These are phyloP conservation scores for Elymnias hypermnestra DNA, from an alignment of 1,140 invertebrate species.

Conservation along the genomic window DNA sequence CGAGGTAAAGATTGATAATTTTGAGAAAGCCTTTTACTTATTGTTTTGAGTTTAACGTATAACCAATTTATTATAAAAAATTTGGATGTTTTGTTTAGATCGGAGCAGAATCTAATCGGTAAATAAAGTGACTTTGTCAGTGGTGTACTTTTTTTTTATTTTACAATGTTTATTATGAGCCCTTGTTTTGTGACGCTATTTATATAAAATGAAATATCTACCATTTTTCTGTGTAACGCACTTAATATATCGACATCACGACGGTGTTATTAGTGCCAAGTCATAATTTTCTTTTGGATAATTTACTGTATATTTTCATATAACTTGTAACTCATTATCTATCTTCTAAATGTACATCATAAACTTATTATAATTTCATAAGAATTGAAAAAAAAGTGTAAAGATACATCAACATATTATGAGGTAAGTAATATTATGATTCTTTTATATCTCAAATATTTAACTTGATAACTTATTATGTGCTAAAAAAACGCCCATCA, in stretches of 20 bases:
- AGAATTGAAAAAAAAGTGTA: no score
- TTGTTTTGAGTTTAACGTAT: conserved; percentile 50
- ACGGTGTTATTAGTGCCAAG: no score
- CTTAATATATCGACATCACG: neutral
- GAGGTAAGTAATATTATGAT: no score
- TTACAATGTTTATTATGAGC: conserved; percentile 17
- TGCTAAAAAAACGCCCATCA: no score
- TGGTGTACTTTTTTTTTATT: conserved; percentile 51
- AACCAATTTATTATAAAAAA: conserved; percentile 46
- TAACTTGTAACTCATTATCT: no score
- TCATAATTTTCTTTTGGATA: no score
- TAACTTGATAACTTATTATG: no score
- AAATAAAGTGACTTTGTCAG: conserved; percentile 68
- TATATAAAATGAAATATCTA: conserved; percentile 31
- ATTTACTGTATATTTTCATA: no score
- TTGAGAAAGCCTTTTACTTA: conserved; percentile 49
- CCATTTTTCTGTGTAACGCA: conserved; percentile 65
- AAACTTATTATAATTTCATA: no score
- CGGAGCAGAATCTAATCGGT: conserved; percentile 58
- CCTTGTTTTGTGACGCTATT: conserved; percentile 54
- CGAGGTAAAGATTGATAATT: conserved; percentile 49
- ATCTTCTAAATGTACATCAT: no score
- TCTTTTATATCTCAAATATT: no score
- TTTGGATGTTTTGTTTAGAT: conserved; percentile 72
- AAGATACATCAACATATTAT: no score